Percentiles rank a stretch among this genome's conserved stretches.
These are phyloP conservation scores for Nomada hirtipes DNA, from an alignment of 2,888 invertebrate species.

Conservation along the genomic window DNA sequence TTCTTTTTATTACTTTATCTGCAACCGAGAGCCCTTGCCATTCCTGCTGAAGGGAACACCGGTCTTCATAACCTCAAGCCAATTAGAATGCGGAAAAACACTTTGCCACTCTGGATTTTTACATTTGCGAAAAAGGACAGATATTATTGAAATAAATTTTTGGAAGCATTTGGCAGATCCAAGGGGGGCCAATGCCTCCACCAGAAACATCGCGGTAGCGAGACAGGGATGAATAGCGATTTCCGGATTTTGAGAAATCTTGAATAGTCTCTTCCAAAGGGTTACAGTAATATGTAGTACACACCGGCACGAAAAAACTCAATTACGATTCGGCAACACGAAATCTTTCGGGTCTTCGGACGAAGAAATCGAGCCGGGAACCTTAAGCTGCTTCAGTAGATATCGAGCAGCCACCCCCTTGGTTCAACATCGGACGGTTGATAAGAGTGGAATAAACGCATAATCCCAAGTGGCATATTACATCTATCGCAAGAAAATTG, in stretches of 20 bases:
- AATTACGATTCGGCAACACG: constrained; percentile 53
- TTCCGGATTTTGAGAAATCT: constrained; percentile 54
- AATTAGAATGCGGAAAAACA: constrained; percentile 12
- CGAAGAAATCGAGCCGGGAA: constrained; percentile 40
- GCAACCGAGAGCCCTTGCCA: neutral
- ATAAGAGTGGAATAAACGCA: constrained; percentile 25
- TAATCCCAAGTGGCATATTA: neutral
- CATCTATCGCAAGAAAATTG: neutral
- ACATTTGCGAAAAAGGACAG: neutral
- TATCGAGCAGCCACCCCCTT: constrained; percentile 1
- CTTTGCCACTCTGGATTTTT: neutral
- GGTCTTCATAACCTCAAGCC: neutral
- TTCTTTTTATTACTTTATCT: constrained; percentile 11
- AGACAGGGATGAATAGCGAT: constrained; percentile 59
- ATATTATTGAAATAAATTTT: neutral
- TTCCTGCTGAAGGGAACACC: neutral
- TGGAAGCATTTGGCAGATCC: constrained; percentile 7
- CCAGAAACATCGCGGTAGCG: constrained; percentile 33
- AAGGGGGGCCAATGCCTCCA: constrained; percentile 46
- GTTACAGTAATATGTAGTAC: too few relatives aligned
- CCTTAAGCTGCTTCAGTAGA: neutral
- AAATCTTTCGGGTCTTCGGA: constrained; percentile 34
- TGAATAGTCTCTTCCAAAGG: neutral
- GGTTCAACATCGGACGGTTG: constrained; percentile 6
- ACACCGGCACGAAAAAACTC: constrained; percentile 37